Conservation (phyloP, 2,797 vertebrate genomes). For the Synaphobranchus kaupii region DNA sequence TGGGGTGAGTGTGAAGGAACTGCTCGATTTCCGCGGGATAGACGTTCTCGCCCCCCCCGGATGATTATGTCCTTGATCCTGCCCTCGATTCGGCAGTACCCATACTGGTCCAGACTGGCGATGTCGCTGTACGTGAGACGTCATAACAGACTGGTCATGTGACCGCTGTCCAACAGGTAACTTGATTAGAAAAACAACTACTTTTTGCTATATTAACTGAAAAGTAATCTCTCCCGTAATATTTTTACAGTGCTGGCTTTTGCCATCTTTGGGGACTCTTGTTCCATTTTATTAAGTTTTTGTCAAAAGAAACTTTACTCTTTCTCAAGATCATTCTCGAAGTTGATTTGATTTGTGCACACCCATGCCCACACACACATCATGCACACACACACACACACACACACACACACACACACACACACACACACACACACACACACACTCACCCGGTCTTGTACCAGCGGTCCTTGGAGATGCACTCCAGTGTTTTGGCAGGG, state of each 20-base stretch:
- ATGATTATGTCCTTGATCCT: conserved; percentile 95
- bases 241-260: no score
- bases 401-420: no score
- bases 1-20: conserved; percentile 82
- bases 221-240: no score
- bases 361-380: no score
- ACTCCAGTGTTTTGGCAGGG: conserved; percentile 73
- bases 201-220: background rate
- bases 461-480: conserved; percentile 80
- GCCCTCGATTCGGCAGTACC: conserved; percentile 88
- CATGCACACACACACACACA: no score
- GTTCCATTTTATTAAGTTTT: no score
- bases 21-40: conserved; percentile 91
- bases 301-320: no score
- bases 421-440: no score
- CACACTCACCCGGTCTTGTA: conserved; percentile 90
- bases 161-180: background rate
- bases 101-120: conserved; percentile 72
- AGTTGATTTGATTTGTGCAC: background rate
- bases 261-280: no score
- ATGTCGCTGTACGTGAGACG: conserved; percentile 77
- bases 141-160: no score
- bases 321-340: no score
- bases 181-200: background rate
- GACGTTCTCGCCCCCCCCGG: conserved; percentile 93